phyloP scores from a whole-genome alignment of 2,113 vertebrate species.

The Lethenteron reissneri region DNA sequence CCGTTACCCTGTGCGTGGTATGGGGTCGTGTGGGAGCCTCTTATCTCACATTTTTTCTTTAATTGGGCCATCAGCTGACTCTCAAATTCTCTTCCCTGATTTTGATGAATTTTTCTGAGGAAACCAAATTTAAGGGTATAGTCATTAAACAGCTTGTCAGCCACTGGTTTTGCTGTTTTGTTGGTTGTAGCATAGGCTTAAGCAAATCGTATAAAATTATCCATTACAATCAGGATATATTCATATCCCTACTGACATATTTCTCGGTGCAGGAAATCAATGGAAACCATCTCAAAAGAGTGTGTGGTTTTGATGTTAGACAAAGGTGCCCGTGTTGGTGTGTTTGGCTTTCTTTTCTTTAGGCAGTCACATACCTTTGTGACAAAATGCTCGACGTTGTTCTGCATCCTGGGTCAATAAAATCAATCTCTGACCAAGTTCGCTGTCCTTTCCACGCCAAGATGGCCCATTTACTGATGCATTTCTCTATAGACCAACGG shows the following conservation, averaged over 20 bases:
- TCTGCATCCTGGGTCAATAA: slow-evolving; percentile 8
- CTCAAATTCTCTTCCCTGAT: slow-evolving; percentile 8
- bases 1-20: too few species aligned
- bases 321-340: slow-evolving; percentile 12
- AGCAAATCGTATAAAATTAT: slow-evolving; percentile 7
- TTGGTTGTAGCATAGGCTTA: slow-evolving; percentile 5
- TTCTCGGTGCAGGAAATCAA: slow-evolving; percentile 8
- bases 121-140: slow-evolving; percentile 1
- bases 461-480: slow-evolving; percentile 11
- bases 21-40: too few species aligned
- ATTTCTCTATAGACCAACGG: slow-evolving; percentile 8
- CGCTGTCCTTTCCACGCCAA: slow-evolving; percentile 9
- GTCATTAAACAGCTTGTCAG: slow-evolving; percentile 2
- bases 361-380: slow-evolving; percentile 8
- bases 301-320: slow-evolving; percentile 10
- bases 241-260: slow-evolving; percentile 2
- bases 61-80: too few species aligned
- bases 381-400: slow-evolving; percentile 8
- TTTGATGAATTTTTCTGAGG: neutral
- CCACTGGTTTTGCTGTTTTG: slow-evolving; percentile 7
- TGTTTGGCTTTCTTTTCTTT: slow-evolving; percentile 8
- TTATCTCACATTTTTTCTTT: too few species aligned
- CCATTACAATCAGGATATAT: slow-evolving; percentile 8
- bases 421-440: slow-evolving; percentile 9
- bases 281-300: slow-evolving; percentile 6